Evolutionary conservation across 2,113 vertebrate species (phyloP), one percentile per base, ranked within the genome.

Genomic region (Bos javanicus): DNA sequence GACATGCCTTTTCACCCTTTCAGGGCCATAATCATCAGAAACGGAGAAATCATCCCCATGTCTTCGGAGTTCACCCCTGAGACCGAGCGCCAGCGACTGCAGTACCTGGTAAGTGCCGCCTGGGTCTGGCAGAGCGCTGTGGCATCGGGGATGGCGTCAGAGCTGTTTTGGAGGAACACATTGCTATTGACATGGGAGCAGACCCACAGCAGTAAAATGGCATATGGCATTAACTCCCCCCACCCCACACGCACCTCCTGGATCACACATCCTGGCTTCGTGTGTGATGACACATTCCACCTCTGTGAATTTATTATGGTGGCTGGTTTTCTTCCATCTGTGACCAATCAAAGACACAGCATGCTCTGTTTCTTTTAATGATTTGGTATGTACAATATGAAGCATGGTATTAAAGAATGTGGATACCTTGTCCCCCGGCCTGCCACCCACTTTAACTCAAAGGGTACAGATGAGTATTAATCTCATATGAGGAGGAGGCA

Each of bases 41-140:
- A 99, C 11, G 99, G 99, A 1, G 99, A 99, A 98, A 99, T 99
- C 90, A 99, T 99, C 96, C 99, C 99, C 87, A 99, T 99, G 99
- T 99, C 99, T 84, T 99, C 99, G 50, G 99, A 99, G 98, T 99
- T 99, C 98, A 99, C 99, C 30, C 99, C 99, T 0, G 99, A 99
- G 96, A 99, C 99, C 0, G 99, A 99, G 95, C 99, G 99, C 46
- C 99, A 99, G 97, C 98, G 99, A 80, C 99, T 99, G 81, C 99
- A 99, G 97, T 99, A 99, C 98, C 99, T 99, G 99, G 99, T 99
- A 99, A 99, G 99, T 96, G 71, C 57, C 71, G 0, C 3, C 14
- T 56, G 19, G 50, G 92, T 26, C 64, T 56, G 64, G 83, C 80
- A 86, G 76, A n/a, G 74, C 0, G 4, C 23, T 2, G 5, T 0